These are phyloP conservation scores for Tetragonula carbonaria DNA, from an alignment of 2,888 invertebrate species.

Conservation along the genomic window DNA sequence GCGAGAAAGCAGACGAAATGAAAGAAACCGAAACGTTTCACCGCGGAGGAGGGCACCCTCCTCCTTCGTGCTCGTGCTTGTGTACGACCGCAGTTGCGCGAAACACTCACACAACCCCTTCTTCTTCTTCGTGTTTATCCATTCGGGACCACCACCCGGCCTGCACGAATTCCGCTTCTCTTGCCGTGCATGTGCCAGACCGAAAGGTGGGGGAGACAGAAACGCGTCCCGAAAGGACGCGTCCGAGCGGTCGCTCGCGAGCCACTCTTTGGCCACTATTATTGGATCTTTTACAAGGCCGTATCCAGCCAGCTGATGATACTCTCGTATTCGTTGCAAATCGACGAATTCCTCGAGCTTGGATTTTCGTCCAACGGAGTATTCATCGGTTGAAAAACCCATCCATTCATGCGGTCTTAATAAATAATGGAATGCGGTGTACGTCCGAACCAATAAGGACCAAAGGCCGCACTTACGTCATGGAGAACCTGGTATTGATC, in stretches of 20 bases:
- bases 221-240: conserved; percentile 80
- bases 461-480: conserved; percentile 85
- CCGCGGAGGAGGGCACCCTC: conserved; percentile 80
- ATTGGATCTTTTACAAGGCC: conserved; percentile 13
- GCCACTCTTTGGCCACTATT: not conserved
- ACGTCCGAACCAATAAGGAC: conserved; percentile 84
- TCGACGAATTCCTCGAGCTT: not conserved
- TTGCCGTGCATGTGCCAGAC: conserved; percentile 81
- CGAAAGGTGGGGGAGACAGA: conserved; percentile 79
- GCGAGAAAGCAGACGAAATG: conserved; percentile 36
- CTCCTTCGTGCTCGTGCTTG: conserved; percentile 32
- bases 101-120: conserved; percentile 61
- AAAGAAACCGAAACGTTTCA: conserved; percentile 82
- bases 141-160: conserved; percentile 80
- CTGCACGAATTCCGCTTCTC: conserved; percentile 83
- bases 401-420: conserved; percentile 85
- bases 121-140: conserved; percentile 29
- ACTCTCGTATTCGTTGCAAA: not conserved
- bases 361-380: conserved; percentile 1
- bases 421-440: conserved; percentile 86
- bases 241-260: conserved; percentile 80
- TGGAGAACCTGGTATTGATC: conserved; percentile 85
- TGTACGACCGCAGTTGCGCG: conserved; percentile 82
- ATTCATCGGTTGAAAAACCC: conserved; percentile 33
- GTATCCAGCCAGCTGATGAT: not conserved